These are phyloP conservation scores for Hydrolagus colliei DNA, from an alignment of 2,797 vertebrate species.

Conservation along the genomic window DNA sequence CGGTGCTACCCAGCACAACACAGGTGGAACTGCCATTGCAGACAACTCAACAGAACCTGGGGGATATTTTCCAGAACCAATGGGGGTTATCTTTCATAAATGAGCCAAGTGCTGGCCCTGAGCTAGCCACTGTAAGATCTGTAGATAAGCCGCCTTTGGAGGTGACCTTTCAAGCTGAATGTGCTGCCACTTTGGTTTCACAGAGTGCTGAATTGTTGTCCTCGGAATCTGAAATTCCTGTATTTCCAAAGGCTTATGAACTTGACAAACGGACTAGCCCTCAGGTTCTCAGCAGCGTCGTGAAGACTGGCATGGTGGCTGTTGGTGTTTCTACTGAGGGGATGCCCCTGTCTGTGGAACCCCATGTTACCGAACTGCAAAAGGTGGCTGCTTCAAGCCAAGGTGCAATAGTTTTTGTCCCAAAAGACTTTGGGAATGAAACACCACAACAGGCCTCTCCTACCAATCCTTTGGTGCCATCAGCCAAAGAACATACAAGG, in stretches of 20 bases:
- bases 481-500: slow-evolving; percentile 72
- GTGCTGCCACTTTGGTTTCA: slow-evolving; percentile 61
- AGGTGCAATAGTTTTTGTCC: slow-evolving; percentile 67
- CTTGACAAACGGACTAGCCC: slow-evolving; percentile 85
- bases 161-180: slow-evolving; percentile 71
- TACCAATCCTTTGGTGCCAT: slow-evolving; percentile 78
- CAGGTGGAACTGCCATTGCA: slow-evolving; percentile 65
- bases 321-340: slow-evolving; percentile 52
- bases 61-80: slow-evolving; percentile 98
- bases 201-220: slow-evolving; percentile 66
- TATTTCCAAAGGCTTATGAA: slow-evolving; percentile 71
- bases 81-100: slow-evolving; percentile 99
- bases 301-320: slow-evolving; percentile 51
- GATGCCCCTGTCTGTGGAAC: slow-evolving; percentile 63
- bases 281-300: slow-evolving; percentile 61
- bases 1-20: slow-evolving; percentile 73
- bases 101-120: slow-evolving; percentile 77
- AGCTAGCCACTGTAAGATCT: slow-evolving; percentile 55
- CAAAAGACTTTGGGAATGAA: slow-evolving; percentile 76
- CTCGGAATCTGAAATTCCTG: slow-evolving; percentile 68
- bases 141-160: slow-evolving; percentile 61
- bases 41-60: slow-evolving; percentile 89
- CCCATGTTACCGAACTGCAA: slow-evolving; percentile 63
- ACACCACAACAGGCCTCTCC: slow-evolving; percentile 62
- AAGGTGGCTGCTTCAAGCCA: slow-evolving; percentile 64